Base-by-base conservation (phyloP, 2,113 vertebrate genomes). In the Sterna hirundo region DNA sequence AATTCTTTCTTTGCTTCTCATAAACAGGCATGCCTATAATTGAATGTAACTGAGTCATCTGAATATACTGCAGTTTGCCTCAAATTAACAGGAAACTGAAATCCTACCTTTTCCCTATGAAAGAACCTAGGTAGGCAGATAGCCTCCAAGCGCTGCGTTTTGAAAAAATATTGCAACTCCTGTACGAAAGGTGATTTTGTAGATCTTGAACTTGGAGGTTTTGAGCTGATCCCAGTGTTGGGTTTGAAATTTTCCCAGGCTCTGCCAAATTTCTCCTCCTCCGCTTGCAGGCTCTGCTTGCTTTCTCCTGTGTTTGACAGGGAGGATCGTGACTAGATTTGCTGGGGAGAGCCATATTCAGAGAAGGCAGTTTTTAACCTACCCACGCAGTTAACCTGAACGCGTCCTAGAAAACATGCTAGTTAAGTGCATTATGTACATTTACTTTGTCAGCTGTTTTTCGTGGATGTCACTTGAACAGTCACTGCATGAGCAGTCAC, bases 361-460 rank as follows among this genome's bases (percentile, higher is more conserved):
- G 58, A 70, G 66, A 77, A 93, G 84, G 75, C n/a, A 61, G n/a
- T 34, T 95, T 96, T 74, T n/a, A 94, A 90, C 62, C 34, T 76
- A 61, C 77, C 44, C 89, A 89, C 40, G 0, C 77, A 86, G 83
- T 71, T 92, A 92, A 93, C 88, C 88, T 75, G 91, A 88, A 74
- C 0, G 0, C 21, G 34, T 71, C 6, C 49, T 44, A 62, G 84
- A 79, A 94, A 84, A 82, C 64, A 61, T 14, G 32, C 30, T 94
- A 18, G 54, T 85, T 87, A 36, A 89, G 66, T 62, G 70, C 64
- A 83, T 69, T 83, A 34, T 26, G 26, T 62, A 23, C 54, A 29
- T 76, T 86, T 81, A 92, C 61, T 57, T 84, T 89, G 92, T 92
- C 70, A 90, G 57, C 86, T 87, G 61, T 68, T 85, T 95, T 82